These are phyloP conservation scores for Poecilia picta DNA, from an alignment of 2,797 vertebrate species.

Conservation along the genomic window DNA sequence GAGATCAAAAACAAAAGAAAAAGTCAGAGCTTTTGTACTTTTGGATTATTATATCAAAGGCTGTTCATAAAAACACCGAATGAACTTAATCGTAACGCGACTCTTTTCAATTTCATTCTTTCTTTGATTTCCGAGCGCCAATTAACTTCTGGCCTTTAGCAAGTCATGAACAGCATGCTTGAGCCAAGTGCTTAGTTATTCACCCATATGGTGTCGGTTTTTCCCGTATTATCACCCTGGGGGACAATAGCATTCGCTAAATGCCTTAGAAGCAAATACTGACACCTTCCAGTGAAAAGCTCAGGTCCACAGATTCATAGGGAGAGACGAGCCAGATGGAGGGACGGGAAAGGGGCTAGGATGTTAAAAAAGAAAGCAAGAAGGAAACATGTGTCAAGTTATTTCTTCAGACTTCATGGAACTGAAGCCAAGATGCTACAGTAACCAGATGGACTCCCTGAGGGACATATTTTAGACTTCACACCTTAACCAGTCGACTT, in stretches of 20 bases:
- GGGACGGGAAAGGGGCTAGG: constrained; percentile 26
- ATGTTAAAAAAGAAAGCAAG: constrained; percentile 15
- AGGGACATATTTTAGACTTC: constrained; percentile 52
- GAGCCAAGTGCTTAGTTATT: constrained; percentile 32
- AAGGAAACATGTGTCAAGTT: constrained; percentile 43
- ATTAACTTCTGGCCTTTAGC: constrained; percentile 9
- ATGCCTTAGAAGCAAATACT: constrained; percentile 62
- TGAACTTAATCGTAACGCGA: neutral
- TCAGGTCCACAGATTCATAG: constrained; percentile 44
- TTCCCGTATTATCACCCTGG: constrained; percentile 24
- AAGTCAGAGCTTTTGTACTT: neutral
- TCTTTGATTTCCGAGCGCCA: constrained; percentile 14
- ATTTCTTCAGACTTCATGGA: constrained; percentile 44
- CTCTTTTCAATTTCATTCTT: constrained; percentile 13
- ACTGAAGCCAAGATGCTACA: constrained; percentile 30
- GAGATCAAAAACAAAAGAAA: neutral
- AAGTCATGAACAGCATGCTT: neutral
- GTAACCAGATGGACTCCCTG: constrained; percentile 61
- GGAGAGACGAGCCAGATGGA: constrained; percentile 57
- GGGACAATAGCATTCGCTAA: constrained; percentile 55
- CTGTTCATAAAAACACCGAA: neutral
- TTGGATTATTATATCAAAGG: neutral
- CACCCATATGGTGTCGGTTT: constrained; percentile 57
- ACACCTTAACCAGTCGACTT: constrained; percentile 19
- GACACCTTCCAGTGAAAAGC: constrained; percentile 46